Percentiles rank a stretch among this genome's conserved stretches.
phyloP scores from a whole-genome alignment of 2,797 vertebrate species.

The Pipistrellus kuhlii region DNA sequence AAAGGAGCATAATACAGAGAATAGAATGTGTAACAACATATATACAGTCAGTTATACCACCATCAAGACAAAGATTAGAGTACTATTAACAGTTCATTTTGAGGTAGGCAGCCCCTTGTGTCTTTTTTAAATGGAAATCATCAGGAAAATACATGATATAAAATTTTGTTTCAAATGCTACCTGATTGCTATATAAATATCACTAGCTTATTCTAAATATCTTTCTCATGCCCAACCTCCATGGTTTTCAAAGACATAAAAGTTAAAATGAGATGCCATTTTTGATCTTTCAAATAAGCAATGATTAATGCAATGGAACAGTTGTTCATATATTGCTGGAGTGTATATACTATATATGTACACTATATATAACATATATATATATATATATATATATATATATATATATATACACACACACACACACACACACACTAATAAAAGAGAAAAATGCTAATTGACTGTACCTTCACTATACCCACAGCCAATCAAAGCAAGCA shows the following conservation, averaged over 20 bases:
- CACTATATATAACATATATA: too few species aligned
- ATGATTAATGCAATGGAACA: constrained; percentile 48
- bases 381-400: too few species aligned
- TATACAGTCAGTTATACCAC: background rate
- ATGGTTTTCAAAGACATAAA: constrained; percentile 58
- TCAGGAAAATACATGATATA: constrained; percentile 1
- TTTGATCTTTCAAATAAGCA: constrained; percentile 52
- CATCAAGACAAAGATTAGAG: constrained; percentile 20
- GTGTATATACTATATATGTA: background rate
- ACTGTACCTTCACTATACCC: too few species aligned
- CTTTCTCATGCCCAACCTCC: background rate
- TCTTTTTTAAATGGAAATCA: constrained; percentile 10
- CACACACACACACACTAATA: too few species aligned
- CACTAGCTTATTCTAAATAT: constrained; percentile 32
- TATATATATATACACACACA: too few species aligned
- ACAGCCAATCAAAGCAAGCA: too few species aligned
- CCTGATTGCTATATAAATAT: background rate
- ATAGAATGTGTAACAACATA: background rate
- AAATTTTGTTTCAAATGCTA: constrained; percentile 53
- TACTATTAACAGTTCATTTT: constrained; percentile 40
- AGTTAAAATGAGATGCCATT: constrained; percentile 35
- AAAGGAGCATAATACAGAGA: constrained; percentile 12
- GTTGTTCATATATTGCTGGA: constrained; percentile 49
- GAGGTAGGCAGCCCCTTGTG: background rate
- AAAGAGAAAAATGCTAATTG: too few species aligned